Evolutionary conservation across 2,797 vertebrate genomes (phyloP).

Genomic region (Siniperca scherzeri): DNA sequence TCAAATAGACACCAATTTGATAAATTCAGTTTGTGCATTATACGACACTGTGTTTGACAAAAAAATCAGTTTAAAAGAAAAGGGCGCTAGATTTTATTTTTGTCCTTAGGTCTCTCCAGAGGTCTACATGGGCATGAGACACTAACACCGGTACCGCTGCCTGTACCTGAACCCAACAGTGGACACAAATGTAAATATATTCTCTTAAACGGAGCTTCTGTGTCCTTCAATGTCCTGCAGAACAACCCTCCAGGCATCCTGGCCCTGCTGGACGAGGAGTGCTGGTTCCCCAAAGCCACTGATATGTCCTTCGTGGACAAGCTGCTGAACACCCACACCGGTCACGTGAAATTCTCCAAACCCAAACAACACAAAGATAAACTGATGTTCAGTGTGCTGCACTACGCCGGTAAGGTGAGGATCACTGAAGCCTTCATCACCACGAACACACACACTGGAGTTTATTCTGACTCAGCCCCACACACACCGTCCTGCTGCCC

Average conservation of each 20-base stretch:
- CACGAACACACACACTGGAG: not conserved
- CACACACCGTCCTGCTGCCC: not conserved
- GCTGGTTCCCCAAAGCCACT: constrained; percentile 98
- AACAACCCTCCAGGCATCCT: constrained; percentile 96
- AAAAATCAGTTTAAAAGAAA: too few relatives aligned
- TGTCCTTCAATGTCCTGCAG: constrained; percentile 74
- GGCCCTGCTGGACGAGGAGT: constrained; percentile 97
- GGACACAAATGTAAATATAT: too few relatives aligned
- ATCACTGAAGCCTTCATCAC: not conserved
- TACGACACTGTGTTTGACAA: too few relatives aligned
- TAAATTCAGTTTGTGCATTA: too few relatives aligned
- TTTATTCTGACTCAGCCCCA: not conserved
- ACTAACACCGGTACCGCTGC: too few relatives aligned
- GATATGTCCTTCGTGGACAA: constrained; percentile 97
- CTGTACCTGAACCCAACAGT: too few relatives aligned
- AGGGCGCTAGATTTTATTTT: too few relatives aligned
- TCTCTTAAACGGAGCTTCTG: too few relatives aligned
- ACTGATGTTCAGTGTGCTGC: constrained; percentile 92
- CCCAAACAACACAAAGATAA: constrained; percentile 96
- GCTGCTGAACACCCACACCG: constrained; percentile 89
- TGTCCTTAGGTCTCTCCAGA: too few relatives aligned
- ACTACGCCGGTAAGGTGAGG: constrained; percentile 95
- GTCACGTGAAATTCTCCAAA: constrained; percentile 94
- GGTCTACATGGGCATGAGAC: too few relatives aligned
- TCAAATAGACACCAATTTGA: too few relatives aligned